A percentile compares a stretch with the other conserved stretches of the same genome.
Conservation (phyloP, 2,113 vertebrate genomes). For the Mormyrus iriodes region DNA sequence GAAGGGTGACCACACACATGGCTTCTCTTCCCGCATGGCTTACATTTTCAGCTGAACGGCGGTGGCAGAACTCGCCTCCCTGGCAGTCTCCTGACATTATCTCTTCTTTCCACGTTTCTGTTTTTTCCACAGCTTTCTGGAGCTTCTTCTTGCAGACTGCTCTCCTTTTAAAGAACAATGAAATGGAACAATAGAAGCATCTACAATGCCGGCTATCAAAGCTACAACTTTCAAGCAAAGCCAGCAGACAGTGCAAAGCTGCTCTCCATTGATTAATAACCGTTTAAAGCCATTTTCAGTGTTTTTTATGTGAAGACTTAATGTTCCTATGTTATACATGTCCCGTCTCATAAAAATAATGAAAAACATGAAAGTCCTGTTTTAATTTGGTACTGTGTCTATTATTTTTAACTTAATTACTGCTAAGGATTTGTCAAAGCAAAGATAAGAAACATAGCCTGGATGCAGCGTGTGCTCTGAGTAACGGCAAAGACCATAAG, state of each 20-base stretch:
- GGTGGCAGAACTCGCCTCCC: neutral
- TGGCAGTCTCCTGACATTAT: neutral
- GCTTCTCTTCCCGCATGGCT: neutral
- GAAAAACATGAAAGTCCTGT: neutral
- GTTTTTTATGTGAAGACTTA: neutral
- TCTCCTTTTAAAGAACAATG: neutral
- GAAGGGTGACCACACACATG: neutral
- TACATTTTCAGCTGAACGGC: neutral
- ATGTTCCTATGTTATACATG: neutral
- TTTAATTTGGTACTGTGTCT: neutral
- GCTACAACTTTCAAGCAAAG: neutral
- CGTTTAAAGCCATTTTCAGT: neutral
- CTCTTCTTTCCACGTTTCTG: neutral
- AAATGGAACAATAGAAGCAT: neutral
- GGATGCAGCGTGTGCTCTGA: neutral
- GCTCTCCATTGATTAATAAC: neutral
- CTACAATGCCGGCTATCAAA: neutral
- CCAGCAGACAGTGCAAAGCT: neutral
- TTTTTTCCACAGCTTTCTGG: neutral
- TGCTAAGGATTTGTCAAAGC: neutral
- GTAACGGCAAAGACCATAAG: neutral
- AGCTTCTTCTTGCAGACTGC: neutral
- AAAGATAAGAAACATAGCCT: neutral
- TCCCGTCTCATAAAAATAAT: neutral
- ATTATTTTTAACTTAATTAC: neutral